phyloP scores from a whole-genome alignment of 2,113 vertebrate species.

The Oophaga pumilio region DNA sequence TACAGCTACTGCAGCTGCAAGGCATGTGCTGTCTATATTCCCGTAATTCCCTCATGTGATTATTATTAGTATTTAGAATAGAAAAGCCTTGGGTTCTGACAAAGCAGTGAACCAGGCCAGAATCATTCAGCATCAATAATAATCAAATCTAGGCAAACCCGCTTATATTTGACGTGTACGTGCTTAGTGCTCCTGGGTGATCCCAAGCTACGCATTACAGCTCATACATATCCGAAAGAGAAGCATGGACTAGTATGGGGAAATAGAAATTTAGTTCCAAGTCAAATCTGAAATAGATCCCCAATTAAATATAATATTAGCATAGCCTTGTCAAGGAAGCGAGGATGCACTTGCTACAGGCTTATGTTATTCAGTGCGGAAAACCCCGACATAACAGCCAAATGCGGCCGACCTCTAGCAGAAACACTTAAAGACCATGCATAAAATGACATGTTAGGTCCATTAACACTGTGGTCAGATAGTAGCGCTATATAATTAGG shows the following conservation, averaged over 20 bases:
- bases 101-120: neutral
- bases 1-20: neutral
- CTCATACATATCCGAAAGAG: neutral
- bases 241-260: neutral
- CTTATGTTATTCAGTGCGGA: neutral
- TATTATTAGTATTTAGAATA: slow-evolving; percentile 4
- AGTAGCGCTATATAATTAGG: too few species aligned
- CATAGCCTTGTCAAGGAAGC: neutral
- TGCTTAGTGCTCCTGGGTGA: neutral
- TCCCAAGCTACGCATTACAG: neutral
- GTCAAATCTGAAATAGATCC: neutral
- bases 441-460: neutral
- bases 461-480: too few species aligned
- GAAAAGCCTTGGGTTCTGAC: slow-evolving; percentile 1
- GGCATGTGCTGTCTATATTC: neutral
- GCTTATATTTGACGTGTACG: neutral
- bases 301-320: neutral
- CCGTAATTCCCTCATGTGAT: neutral
- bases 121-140: slow-evolving; percentile 28
- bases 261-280: neutral
- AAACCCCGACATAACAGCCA: neutral
- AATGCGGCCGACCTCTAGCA: neutral
- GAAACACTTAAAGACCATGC: neutral
- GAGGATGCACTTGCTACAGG: neutral
- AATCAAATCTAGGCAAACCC: neutral